These are phyloP conservation scores for Drosophila rhopaloa DNA, from an alignment of 1,140 invertebrate genomes.

Conservation along the genomic window DNA sequence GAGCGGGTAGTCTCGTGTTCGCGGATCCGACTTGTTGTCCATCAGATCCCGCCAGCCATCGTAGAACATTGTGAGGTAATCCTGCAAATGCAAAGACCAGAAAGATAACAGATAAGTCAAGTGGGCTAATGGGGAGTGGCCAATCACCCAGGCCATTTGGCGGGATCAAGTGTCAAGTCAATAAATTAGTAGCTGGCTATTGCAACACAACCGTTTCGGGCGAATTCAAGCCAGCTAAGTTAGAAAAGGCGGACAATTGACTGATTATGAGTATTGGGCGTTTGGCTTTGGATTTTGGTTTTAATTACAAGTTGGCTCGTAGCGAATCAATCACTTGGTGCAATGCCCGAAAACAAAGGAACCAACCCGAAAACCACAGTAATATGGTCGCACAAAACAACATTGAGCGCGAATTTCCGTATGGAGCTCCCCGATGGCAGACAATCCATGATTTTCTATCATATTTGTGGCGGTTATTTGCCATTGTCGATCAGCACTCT, in stretches of 20 bases:
- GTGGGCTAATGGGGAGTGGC: conserved; percentile 13
- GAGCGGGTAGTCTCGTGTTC: conserved; percentile 92
- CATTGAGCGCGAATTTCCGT: conserved; percentile 66
- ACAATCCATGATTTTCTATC: conserved; percentile 41
- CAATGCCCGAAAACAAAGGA: conserved; percentile 24
- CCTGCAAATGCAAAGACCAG: conserved; percentile 47
- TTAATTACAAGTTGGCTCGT: conserved; percentile 49
- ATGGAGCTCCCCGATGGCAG: conserved; percentile 13
- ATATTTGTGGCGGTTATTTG: conserved; percentile 47
- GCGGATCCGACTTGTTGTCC: conserved; percentile 91
- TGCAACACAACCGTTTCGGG: conserved; percentile 31
- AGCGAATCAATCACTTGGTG: conserved; percentile 34
- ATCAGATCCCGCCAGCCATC: conserved; percentile 88
- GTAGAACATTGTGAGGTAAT: conserved; percentile 85
- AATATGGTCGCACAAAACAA: conserved; percentile 6
- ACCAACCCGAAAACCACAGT: conserved; percentile 30
- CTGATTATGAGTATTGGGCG: conserved; percentile 17
- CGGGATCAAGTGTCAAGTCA: conserved; percentile 70
- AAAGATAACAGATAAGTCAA: conserved; percentile 27
- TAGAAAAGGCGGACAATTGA: conserved; percentile 38
- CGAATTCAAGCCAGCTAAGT: conserved; percentile 17
- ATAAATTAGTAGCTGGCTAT: conserved; percentile 45
- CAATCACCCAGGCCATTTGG: conserved; percentile 7
- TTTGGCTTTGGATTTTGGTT: conserved; percentile 15
- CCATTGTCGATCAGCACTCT: conserved; percentile 34